These are phyloP conservation scores for Schrankia costaestrigalis DNA, from an alignment of 2,888 invertebrate species.

Conservation along the genomic window DNA sequence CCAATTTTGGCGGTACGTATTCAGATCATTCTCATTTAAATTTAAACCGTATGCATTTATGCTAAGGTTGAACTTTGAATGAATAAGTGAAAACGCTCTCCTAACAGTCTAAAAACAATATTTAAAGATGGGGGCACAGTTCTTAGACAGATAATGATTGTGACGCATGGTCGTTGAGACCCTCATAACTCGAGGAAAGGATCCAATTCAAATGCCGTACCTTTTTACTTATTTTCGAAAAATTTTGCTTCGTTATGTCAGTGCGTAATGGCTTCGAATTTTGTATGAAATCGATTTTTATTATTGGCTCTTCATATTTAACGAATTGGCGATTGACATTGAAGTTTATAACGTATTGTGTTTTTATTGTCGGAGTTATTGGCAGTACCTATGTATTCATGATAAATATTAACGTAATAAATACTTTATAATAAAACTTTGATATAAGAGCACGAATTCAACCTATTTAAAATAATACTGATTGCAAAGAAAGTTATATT, in stretches of 20 bases:
- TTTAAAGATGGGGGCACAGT: conserved; percentile 47
- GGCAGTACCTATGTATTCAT: background rate
- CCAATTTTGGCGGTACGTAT: conserved; percentile 26
- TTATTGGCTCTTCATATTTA: conserved; percentile 25
- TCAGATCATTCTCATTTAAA: conserved; percentile 9
- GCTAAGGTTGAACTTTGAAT: conserved; percentile 25
- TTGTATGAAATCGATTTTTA: conserved; percentile 26
- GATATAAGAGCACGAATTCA: too few relatives aligned
- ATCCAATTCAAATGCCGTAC: conserved; percentile 41
- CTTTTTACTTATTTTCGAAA: conserved; percentile 41
- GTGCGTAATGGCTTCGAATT: conserved; percentile 26
- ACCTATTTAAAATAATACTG: too few relatives aligned
- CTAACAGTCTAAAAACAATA: conserved; percentile 49
- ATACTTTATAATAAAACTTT: too few relatives aligned
- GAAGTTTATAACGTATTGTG: conserved; percentile 5
- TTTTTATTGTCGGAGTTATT: conserved; percentile 3
- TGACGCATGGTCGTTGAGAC: conserved; percentile 49
- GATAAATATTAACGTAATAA: conserved; percentile 1
- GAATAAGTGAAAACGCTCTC: conserved; percentile 15
- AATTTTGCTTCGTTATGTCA: conserved; percentile 35
- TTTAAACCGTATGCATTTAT: conserved; percentile 5
- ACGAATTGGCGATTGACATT: conserved; percentile 14
- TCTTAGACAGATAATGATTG: conserved; percentile 58
- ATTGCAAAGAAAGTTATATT: too few relatives aligned
- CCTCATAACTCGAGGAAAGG: conserved; percentile 46